These are phyloP conservation scores for Brotula barbata DNA, from an alignment of 2,797 vertebrate genomes.

Conservation along the genomic window DNA sequence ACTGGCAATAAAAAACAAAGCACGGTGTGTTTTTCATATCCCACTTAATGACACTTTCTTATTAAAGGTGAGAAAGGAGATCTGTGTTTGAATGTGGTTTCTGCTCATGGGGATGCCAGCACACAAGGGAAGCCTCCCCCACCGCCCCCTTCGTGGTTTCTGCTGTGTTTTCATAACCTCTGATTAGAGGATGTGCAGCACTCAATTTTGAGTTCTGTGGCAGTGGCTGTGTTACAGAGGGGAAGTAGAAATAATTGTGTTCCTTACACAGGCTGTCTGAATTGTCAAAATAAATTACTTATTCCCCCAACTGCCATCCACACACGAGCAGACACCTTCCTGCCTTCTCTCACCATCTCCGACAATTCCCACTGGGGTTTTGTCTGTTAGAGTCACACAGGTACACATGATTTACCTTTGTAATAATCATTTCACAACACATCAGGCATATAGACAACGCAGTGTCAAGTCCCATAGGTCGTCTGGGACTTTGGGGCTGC, in stretches of 20 bases:
- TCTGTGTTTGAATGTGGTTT: conserved; percentile 60
- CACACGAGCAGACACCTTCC: conserved; percentile 22
- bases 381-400: conserved; percentile 68
- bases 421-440: conserved; percentile 80
- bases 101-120: conserved; percentile 60
- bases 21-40: conserved; percentile 60
- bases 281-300: conserved; percentile 82
- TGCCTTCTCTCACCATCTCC: conserved; percentile 54
- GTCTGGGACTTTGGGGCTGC: conserved; percentile 53
- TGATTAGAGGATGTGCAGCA: conserved; percentile 76
- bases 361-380: conserved; percentile 69
- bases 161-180: conserved; percentile 78
- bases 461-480: conserved; percentile 69
- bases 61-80: conserved; percentile 78
- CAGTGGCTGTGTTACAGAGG: conserved; percentile 63
- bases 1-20: conserved; percentile 57
- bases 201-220: conserved; percentile 74
- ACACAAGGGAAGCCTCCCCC: conserved; percentile 47
- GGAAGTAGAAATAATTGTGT: conserved; percentile 80
- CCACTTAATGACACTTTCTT: conserved; percentile 69
- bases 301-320: conserved; percentile 51
- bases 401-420: conserved; percentile 75
- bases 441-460: conserved; percentile 67
- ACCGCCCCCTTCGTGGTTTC: conserved; percentile 42
- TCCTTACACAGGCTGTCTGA: conserved; percentile 73